phyloP scores from a whole-genome alignment of 2,888 invertebrate genomes.

The Morpho achilles region DNA sequence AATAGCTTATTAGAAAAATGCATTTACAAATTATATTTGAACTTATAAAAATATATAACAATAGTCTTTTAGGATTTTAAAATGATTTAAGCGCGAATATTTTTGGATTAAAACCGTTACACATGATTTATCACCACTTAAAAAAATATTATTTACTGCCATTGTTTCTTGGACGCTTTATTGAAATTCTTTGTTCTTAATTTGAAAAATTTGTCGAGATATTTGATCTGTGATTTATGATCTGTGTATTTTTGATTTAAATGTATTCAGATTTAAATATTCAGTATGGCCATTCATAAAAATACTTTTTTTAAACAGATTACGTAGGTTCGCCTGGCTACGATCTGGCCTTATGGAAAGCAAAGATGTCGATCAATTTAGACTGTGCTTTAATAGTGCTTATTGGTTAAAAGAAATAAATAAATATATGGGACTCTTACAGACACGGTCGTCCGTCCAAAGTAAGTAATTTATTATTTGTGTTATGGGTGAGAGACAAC shows the following conservation, averaged over 20 bases:
- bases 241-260: constrained; percentile 17
- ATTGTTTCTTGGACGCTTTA: constrained; percentile 44
- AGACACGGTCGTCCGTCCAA: too few species aligned
- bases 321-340: too few species aligned
- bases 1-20: constrained; percentile 10
- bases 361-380: too few species aligned
- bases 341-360: too few species aligned
- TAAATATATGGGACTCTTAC: too few species aligned
- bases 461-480: too few species aligned
- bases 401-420: too few species aligned
- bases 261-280: not conserved
- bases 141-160: constrained; percentile 63
- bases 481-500: too few species aligned
- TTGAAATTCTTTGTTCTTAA: constrained; percentile 11
- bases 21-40: constrained; percentile 44
- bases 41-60: constrained; percentile 12
- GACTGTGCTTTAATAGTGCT: too few species aligned
- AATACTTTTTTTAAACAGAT: too few species aligned
- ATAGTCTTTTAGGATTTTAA: too few species aligned
- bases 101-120: constrained; percentile 41
- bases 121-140: constrained; percentile 51
- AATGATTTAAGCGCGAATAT: too few species aligned
- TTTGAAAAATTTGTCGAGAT: constrained; percentile 10
- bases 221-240: constrained; percentile 4
- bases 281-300: not conserved